Evolutionary conservation across 2,113 vertebrate genomes (phyloP), one percentile per base, ranked within the genome.

Genomic region (Noturus placidus): DNA sequence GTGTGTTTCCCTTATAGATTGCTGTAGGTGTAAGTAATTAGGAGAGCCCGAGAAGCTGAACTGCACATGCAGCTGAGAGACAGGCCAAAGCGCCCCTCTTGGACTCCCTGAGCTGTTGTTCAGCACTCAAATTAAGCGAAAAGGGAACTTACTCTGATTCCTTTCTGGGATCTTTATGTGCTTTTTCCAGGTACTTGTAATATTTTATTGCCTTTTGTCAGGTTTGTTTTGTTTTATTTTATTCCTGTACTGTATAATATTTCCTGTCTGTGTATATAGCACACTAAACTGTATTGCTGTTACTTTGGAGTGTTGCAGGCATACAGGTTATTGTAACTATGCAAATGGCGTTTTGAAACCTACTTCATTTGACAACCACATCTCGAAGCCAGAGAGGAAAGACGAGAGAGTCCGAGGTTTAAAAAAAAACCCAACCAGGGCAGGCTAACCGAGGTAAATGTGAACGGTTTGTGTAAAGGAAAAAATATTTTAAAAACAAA

Each of bases 131-230:
- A 77, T 92, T 69, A 93, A 95, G 94, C 15, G 94, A 94, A 95
- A 96, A 95, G 96, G 94, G 96, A 96, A 95, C 96, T 96, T 92
- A 94, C 95, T 94, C 97, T 97, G 97, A 98, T 99, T 98, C 97
- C 96, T 89, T 97, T 95, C 92, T 94, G 97, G 98, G 97, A 98
- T 98, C 97, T 97, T 92, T 94, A 86, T 96, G 94, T 97, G 95
- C 94, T 95, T 96, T 96, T 96, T 91, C 92, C 93, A 95, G 95
- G 96, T 95, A 95, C 96, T 96, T 95, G 94, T 90, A 81, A 91
- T 93, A 93, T 93, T 93, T 93, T 90, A 94, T 94, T 94, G 96
- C 95, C 83, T 95, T 95, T 93, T 46, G 92, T 61, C 80, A 94
- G 30, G 27, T 93, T 95, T 93, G 91, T 96, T 94, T 93, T 54